These are phyloP conservation scores for Ernsta delagoae DNA, from an alignment of 2,888 invertebrate species.

Conservation along the genomic window DNA sequence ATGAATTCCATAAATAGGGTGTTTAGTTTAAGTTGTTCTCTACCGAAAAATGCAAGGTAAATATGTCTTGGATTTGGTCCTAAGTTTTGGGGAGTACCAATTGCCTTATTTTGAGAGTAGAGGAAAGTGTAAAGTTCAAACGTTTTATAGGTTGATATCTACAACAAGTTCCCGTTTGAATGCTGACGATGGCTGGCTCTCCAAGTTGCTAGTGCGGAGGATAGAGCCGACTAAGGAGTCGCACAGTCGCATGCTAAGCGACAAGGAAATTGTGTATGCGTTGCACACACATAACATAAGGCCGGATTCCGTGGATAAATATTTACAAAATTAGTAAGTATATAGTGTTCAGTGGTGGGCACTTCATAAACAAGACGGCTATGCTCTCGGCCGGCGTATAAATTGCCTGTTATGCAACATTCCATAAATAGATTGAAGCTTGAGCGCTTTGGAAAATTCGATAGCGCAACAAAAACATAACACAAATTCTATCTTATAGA, in stretches of 20 bases:
- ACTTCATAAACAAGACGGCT: constrained; percentile 23
- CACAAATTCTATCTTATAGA: constrained; percentile 39
- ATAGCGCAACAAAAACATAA: constrained; percentile 20
- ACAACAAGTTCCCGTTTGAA: constrained; percentile 66
- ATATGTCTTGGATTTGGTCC: constrained; percentile 17
- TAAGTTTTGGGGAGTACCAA: constrained; percentile 19
- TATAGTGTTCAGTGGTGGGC: neutral
- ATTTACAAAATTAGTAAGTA: constrained; percentile 94
- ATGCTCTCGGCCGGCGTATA: constrained; percentile 42
- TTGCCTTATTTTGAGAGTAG: constrained; percentile 13
- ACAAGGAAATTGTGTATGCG: constrained; percentile 98
- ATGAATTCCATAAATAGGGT: constrained; percentile 76
- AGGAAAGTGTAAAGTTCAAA: constrained; percentile 37
- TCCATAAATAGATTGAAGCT: constrained; percentile 64
- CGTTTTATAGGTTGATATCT: constrained; percentile 71
- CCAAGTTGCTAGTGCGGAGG: constrained; percentile 94
- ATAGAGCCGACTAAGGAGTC: constrained; percentile 98
- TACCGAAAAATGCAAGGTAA: constrained; percentile 75
- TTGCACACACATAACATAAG: constrained; percentile 97
- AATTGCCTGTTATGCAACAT: constrained; percentile 70
- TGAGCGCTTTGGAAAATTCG: constrained; percentile 21
- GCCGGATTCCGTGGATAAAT: constrained; percentile 94
- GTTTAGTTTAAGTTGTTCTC: constrained; percentile 59
- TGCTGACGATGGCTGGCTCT: constrained; percentile 92
- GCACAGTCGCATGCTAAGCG: constrained; percentile 98